These are phyloP conservation scores for Thryonomys swinderianus DNA, from an alignment of 2,113 vertebrate species.

Conservation along the genomic window DNA sequence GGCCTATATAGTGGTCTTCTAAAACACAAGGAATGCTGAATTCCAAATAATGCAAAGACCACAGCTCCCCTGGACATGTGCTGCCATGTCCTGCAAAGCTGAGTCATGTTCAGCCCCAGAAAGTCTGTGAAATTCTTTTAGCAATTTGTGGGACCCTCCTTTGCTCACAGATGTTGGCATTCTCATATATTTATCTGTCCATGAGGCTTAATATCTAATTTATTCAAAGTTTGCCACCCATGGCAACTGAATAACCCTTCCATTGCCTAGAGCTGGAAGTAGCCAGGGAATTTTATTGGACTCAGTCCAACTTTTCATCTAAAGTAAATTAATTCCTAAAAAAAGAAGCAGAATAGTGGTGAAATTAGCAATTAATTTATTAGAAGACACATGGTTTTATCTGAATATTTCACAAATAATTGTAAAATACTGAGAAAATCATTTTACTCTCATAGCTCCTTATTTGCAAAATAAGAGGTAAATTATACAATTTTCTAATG, in stretches of 20 bases:
- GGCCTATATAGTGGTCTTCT: not conserved
- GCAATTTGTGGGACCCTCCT: not conserved
- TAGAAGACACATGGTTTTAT: not conserved
- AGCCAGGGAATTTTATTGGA: not conserved
- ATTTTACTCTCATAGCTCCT: not conserved
- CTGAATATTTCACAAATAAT: not conserved
- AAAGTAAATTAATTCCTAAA: not conserved
- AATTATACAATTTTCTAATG: not conserved
- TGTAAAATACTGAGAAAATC: not conserved
- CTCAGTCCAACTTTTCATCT: not conserved
- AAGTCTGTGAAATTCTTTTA: not conserved
- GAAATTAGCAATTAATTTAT: not conserved
- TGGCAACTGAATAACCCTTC: not conserved
- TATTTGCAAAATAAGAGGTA: not conserved
- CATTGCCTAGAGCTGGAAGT: not conserved
- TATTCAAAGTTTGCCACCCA: not conserved
- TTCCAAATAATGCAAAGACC: not conserved
- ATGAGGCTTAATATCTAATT: not conserved
- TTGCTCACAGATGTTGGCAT: not conserved
- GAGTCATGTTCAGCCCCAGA: not conserved
- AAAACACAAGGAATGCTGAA: not conserved
- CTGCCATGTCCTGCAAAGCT: not conserved
- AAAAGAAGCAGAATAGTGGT: not conserved
- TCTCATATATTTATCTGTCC: not conserved
- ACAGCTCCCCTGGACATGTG: rapidly evolving